phyloP scores from a whole-genome alignment of 1,140 invertebrate species.

The Orussus abietinus region DNA sequence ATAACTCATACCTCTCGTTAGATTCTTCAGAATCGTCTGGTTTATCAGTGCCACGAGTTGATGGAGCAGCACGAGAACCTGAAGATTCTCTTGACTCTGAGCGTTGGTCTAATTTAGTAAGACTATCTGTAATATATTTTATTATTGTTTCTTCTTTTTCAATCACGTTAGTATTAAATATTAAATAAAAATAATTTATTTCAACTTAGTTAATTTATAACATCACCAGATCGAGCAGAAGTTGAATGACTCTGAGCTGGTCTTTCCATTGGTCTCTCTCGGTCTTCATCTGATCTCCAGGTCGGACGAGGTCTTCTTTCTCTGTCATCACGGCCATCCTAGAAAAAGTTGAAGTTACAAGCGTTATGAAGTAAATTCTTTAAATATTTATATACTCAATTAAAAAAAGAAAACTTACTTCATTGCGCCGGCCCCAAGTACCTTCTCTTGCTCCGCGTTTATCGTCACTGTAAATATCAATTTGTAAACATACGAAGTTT shows the following conservation, averaged over 20 bases:
- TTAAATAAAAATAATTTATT: conserved; percentile 6
- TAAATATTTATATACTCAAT: conserved; percentile 5
- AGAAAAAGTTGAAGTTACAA: conserved; percentile 7
- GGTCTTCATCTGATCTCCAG: conserved; percentile 31
- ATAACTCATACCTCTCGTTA: too few species aligned
- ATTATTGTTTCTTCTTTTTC: too few species aligned
- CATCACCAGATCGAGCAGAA: conserved; percentile 32
- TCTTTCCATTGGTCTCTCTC: conserved; percentile 26
- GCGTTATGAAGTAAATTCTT: conserved; percentile 7
- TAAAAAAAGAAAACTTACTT: conserved; percentile 25
- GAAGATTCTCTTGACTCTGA: conserved; percentile 29
- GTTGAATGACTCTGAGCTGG: conserved; percentile 21
- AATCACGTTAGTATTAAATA: too few species aligned
- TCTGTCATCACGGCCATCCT: conserved; percentile 42
- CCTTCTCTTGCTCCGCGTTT: conserved; percentile 25
- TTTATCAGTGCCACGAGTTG: conserved; percentile 2
- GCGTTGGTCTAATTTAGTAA: conserved; percentile 25
- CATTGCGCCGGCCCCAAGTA: conserved; percentile 40
- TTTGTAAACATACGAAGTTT: conserved; percentile 1
- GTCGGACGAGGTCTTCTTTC: conserved; percentile 26
- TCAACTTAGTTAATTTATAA: not conserved
- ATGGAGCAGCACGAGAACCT: conserved; percentile 16
- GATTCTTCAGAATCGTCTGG: conserved; percentile 19
- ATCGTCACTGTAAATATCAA: conserved; percentile 14
- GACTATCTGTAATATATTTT: not conserved